Percentiles rank a stretch among this genome's conserved stretches.
phyloP scores from a whole-genome alignment of 2,888 invertebrate species.

The Drosophila pseudotalamancana region DNA sequence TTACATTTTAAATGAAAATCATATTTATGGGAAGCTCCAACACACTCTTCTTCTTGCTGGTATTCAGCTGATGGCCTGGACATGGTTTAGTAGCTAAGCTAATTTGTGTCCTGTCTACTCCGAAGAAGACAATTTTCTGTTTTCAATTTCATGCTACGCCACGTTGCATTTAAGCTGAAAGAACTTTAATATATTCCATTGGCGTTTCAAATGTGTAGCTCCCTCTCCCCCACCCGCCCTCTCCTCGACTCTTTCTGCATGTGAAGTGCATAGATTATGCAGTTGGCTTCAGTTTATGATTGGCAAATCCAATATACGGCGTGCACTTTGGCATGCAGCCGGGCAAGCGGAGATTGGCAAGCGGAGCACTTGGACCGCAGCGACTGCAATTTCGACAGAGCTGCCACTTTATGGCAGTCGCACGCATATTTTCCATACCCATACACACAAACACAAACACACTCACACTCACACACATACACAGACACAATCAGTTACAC shows the following conservation, averaged over 20 bases:
- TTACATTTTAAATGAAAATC: not conserved
- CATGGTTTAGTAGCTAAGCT: constrained; percentile 14
- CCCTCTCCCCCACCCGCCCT: too few species aligned
- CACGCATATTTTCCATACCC: constrained; percentile 68
- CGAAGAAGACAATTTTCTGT: constrained; percentile 31
- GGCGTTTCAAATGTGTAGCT: constrained; percentile 31
- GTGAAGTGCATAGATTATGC: constrained; percentile 77
- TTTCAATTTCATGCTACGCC: constrained; percentile 61
- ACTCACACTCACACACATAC: constrained; percentile 9
- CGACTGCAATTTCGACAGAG: constrained; percentile 61
- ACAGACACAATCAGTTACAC: constrained; percentile 16
- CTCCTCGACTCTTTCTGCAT: constrained; percentile 57
- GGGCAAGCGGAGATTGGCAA: constrained; percentile 71
- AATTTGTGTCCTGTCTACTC: constrained; percentile 12
- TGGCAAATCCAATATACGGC: constrained; percentile 78
- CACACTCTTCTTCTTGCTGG: not conserved
- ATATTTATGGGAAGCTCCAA: not conserved
- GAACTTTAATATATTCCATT: constrained; percentile 59
- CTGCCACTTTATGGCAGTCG: constrained; percentile 76
- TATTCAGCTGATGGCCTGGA: not conserved
- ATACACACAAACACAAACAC: constrained; percentile 16
- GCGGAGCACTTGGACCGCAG: constrained; percentile 49
- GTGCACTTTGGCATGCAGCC: constrained; percentile 73
- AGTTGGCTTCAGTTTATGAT: constrained; percentile 80
- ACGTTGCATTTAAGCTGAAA: constrained; percentile 50